Base-by-base conservation (phyloP, 1,140 invertebrate species). In the Euschistus heros region DNA sequence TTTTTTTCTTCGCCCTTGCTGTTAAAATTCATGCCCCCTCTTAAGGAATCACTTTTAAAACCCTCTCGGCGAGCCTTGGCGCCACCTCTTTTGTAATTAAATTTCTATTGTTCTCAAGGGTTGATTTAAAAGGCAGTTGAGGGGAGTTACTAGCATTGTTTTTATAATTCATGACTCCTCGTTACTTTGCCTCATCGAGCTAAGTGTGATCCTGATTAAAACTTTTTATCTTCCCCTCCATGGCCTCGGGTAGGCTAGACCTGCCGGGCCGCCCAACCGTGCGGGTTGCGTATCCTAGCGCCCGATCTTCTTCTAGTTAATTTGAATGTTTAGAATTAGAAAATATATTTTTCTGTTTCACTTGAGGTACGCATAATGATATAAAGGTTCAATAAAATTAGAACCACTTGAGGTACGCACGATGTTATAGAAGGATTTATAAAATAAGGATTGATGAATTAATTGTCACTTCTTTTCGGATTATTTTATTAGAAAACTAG, bases 71-170 rank as follows among this genome's bases (percentile, higher is more conserved):
- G 52, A 57, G 33, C 33, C 33, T 13, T 37, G 13, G 10, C 18
- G 24, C 54, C 15, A 26, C 54, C 54, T 57, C 54, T 26, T 57
- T 57, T 57, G 15, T 57, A 57, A 57, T 57, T 57, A 57, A 57
- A 57, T 57, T 26, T 26, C 54, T 26, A 57, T 57, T 57, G 54
- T 57, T 57, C 54, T 26, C 54, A 24, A 24, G 54, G 54, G 24
- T 26, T 57, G 54, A 57, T 57, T 57, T 57, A 57, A 57, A 57
- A 57, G 54, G 54, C 54, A 57, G 54, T 57, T 57, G 54, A 17
- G 24, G 6, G 4, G 18, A 57, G 54, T 57, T 57, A 57, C 54
- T 22, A 26, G 18, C 54, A 57, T 57, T 57, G 54, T 57, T 57
- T 26, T 57, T 57, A 24, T 57, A 57, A 57, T 57, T 57, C 24